Evolutionary conservation across 2,797 vertebrate species (phyloP).

Genomic region (Acrossocheilus fasciatus): DNA sequence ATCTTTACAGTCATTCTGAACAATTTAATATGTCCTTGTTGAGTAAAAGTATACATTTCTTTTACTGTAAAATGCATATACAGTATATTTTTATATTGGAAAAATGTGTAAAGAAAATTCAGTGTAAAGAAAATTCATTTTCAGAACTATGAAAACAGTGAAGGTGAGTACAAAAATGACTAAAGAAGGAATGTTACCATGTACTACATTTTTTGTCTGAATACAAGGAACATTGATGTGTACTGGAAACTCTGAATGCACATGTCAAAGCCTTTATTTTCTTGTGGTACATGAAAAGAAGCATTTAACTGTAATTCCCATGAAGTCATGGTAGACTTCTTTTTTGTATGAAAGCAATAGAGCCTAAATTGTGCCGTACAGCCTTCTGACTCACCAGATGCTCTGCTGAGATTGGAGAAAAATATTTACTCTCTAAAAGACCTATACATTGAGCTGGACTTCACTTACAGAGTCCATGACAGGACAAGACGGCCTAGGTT

Average conservation of each 20-base stretch:
- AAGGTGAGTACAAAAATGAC: background rate
- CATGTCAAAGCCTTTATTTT: background rate
- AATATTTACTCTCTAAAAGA: background rate
- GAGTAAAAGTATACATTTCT: background rate
- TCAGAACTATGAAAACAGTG: background rate
- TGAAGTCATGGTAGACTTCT: slow-evolving; percentile 1
- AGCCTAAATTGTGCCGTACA: background rate
- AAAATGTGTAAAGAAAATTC: background rate
- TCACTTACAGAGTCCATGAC: background rate
- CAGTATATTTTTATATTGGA: background rate
- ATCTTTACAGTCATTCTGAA: no score
- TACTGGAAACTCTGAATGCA: background rate
- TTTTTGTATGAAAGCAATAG: background rate
- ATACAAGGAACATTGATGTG: background rate
- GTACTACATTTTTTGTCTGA: background rate
- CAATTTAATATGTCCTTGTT: background rate
- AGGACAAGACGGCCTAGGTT: slow-evolving; percentile 27
- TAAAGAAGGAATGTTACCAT: background rate
- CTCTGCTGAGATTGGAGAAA: slow-evolving; percentile 6
- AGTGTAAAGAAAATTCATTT: background rate
- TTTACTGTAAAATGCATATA: no score
- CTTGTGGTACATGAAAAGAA: background rate
- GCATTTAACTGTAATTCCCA: background rate
- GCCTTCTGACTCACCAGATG: background rate
- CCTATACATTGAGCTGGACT: slow-evolving; percentile 4